These are phyloP conservation scores for Acropora yongei DNA, from an alignment of 64 coral and sea anemone genomes.

Conservation along the genomic window DNA sequence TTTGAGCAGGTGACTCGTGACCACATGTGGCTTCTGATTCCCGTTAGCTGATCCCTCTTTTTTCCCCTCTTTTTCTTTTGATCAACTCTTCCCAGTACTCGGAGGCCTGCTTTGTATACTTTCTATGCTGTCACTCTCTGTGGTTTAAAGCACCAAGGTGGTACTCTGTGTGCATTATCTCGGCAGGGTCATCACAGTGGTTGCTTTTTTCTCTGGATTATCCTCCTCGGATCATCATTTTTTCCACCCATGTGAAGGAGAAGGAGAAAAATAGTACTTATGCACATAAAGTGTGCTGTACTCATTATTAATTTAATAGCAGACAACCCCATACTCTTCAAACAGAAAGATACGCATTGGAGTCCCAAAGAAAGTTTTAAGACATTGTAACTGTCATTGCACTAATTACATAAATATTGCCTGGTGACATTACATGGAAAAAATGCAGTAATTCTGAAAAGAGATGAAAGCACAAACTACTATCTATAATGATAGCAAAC, in stretches of 20 bases:
- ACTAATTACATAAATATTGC: not conserved
- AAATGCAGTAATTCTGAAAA: not conserved
- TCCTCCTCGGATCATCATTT: slow-evolving; percentile 3
- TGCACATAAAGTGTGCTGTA: not conserved
- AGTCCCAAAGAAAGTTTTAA: not conserved
- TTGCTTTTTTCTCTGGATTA: slow-evolving; percentile 52
- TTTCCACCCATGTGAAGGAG: slow-evolving; percentile 35
- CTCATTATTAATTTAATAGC: not conserved
- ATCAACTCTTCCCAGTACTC: slow-evolving; percentile 43
- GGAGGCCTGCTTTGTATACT: not conserved
- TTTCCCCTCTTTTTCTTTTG: slow-evolving; percentile 33
- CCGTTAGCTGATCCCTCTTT: slow-evolving; percentile 19
- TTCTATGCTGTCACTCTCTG: slow-evolving; percentile 25
- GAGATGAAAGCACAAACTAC: not conserved
- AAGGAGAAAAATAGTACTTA: not conserved
- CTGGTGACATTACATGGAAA: not conserved
- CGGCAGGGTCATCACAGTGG: slow-evolving; percentile 19
- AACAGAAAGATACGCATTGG: not conserved
- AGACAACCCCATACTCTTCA: not conserved
- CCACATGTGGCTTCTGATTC: too few relatives aligned
- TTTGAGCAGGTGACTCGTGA: too few relatives aligned
- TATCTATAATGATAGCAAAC: not conserved
- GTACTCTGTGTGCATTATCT: not conserved
- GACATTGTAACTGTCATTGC: not conserved
- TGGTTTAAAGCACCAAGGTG: slow-evolving; percentile 9